Evolutionary conservation across 1,140 invertebrate genomes (phyloP), one percentile per base, ranked within the genome.

Genomic region (Sweltsa coloradensis): DNA sequence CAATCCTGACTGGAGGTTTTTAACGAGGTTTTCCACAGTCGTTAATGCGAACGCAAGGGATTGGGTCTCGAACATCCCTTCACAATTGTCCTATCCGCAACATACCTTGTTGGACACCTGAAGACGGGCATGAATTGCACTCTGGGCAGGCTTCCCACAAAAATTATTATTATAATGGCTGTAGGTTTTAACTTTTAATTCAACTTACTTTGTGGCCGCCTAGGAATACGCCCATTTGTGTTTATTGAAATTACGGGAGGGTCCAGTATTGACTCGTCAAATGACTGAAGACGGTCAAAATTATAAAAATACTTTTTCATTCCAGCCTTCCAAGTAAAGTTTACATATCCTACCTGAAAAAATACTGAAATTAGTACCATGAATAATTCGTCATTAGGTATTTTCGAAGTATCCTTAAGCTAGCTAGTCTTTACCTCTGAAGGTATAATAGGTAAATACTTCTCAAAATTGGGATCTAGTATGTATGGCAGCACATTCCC

Each of bases 301-400:
- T 89, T 76, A 60, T 93, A 93, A 61, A 76, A 79, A 67, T 92
- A 93, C 59, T 84, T 83, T 63, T 85, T 87, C 26, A 74, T 68
- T 21, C 85, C 86, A 13, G 88, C 81, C 60, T 83, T 85, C 89
- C 89, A 93, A 5, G 89, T 93, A 57, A 94, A 92, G 65, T 93
- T 93, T 3, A 94, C 87, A 57, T 82, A 81, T 36, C 79, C 61
- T 5, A 70, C 65, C 67, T 69, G 47, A 21, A 50, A 51, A 37
- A 50, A 25, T 45, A 40, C 50, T n/a, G 21, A 31, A 34, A 42
- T 26, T 47, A 40, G 26, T 47, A 31, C 25, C 23, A 37, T 43
- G 13, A 47, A 41, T 9, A 41, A n/a, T 9, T 9, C 7, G 14
- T 9, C 7, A 31, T n/a, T 9, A 7, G 9, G 14, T 31, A 31